Percentiles rank a stretch among this genome's conserved stretches.
Evolutionary conservation across 1,140 invertebrate species (phyloP).

Genomic region (Aplysia californica): DNA sequence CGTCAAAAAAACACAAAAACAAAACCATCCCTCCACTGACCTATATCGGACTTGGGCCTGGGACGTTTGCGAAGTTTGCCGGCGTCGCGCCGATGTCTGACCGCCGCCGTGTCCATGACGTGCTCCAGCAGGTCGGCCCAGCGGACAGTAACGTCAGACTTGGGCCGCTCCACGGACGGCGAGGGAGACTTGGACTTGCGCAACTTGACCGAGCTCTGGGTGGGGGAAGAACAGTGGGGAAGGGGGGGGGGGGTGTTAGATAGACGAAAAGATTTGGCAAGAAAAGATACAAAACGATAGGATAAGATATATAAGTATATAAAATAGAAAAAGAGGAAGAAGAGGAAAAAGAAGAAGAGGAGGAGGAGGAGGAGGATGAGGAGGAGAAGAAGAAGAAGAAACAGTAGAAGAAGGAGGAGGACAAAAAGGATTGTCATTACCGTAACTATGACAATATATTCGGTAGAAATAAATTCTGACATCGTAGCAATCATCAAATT

Average conservation of each 20-base stretch:
- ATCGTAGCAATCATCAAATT: too few relatives aligned
- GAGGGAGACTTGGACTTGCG: conserved; percentile 52
- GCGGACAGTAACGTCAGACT: conserved; percentile 56
- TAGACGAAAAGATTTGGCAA: too few relatives aligned
- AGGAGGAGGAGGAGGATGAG: neutral
- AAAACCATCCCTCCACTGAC: too few relatives aligned
- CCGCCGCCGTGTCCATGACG: conserved; percentile 34
- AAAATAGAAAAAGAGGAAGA: neutral
- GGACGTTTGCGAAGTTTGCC: conserved; percentile 35
- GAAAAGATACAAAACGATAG: neutral
- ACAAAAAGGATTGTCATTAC: too few relatives aligned
- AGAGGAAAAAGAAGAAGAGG: neutral
- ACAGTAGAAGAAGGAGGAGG: conserved; percentile 13
- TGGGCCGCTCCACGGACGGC: conserved; percentile 51
- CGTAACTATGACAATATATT: too few relatives aligned
- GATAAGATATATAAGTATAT: neutral
- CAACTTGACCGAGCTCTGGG: conserved; percentile 34
- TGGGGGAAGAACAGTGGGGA: too few relatives aligned
- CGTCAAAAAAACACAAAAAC: too few relatives aligned
- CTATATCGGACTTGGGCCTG: conserved; percentile 53
- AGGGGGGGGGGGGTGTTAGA: too few relatives aligned
- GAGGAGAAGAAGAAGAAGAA: neutral
- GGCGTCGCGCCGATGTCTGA: conserved; percentile 22
- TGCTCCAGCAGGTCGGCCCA: conserved; percentile 55
- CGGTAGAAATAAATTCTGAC: too few relatives aligned